phyloP scores from a whole-genome alignment of 1,140 invertebrate species.

The Triops longicaudatus region DNA sequence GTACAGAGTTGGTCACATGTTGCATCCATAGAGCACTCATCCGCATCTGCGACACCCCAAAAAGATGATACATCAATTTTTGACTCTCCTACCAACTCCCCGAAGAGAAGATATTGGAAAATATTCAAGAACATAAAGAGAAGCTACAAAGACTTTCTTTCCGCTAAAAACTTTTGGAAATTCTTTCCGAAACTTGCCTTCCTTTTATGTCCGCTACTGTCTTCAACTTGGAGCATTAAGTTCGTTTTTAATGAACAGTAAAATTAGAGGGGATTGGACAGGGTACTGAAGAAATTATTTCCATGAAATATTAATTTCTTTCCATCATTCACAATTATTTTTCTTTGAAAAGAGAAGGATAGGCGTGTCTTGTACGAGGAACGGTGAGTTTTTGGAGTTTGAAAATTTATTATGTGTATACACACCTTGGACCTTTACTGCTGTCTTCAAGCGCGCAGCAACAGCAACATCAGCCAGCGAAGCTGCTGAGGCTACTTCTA shows the following conservation, averaged over 20 bases:
- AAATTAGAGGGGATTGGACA: too few relatives aligned
- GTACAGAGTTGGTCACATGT: slow-evolving; percentile 70
- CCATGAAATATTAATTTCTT: too few relatives aligned
- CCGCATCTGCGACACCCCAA: slow-evolving; percentile 49
- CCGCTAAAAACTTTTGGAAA: too few relatives aligned
- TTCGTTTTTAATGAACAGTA: too few relatives aligned
- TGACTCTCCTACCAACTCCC: background rate
- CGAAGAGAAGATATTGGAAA: background rate
- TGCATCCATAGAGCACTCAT: slow-evolving; percentile 62
- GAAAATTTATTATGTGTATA: background rate
- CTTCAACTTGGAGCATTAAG: too few relatives aligned
- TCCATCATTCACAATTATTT: too few relatives aligned
- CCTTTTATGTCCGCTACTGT: too few relatives aligned
- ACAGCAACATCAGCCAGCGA: background rate
- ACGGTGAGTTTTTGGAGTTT: background rate
- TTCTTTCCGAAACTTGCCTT: too few relatives aligned
- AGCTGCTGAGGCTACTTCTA: slow-evolving; percentile 11
- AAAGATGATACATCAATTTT: slow-evolving; percentile 26
- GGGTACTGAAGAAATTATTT: too few relatives aligned
- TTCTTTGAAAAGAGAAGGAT: too few relatives aligned
- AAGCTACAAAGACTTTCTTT: background rate
- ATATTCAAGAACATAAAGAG: background rate
- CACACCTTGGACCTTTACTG: slow-evolving; percentile 11
- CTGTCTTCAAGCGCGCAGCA: background rate
- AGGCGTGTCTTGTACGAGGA: too few relatives aligned